A percentile compares a stretch with the other conserved stretches of the same genome.
Evolutionary conservation across 2,797 vertebrate species (phyloP).

Genomic region (Chrysolophus pictus): DNA sequence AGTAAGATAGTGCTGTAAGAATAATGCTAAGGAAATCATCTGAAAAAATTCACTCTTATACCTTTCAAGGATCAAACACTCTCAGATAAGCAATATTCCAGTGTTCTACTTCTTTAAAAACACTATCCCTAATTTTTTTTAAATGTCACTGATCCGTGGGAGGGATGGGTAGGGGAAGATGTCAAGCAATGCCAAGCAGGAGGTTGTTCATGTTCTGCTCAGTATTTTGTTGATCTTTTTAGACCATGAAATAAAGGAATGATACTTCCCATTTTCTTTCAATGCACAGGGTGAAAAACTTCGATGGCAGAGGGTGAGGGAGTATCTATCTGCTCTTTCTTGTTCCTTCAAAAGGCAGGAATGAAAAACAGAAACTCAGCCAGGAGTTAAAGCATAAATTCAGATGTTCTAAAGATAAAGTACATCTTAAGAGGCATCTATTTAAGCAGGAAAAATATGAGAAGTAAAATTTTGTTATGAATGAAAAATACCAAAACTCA

Average conservation of each 20-base stretch:
- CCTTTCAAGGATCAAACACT: not conserved
- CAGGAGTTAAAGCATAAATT: conserved; percentile 20
- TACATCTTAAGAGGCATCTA: not conserved
- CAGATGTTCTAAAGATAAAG: not conserved
- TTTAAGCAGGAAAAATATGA: not conserved
- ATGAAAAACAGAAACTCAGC: not conserved
- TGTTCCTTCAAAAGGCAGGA: conserved; percentile 6
- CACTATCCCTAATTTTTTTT: not conserved
- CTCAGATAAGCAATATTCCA: not conserved
- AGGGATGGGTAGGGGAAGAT: not conserved
- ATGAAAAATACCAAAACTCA: not conserved
- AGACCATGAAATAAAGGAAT: conserved; percentile 18
- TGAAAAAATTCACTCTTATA: not conserved
- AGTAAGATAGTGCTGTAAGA: not conserved
- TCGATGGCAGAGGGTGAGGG: conserved; percentile 24
- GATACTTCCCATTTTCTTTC: conserved; percentile 20
- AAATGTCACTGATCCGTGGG: not conserved
- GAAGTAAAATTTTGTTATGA: not conserved
- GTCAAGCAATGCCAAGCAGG: conserved; percentile 13
- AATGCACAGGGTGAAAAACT: conserved; percentile 18
- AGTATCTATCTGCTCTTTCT: not conserved
- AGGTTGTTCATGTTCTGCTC: conserved; percentile 25
- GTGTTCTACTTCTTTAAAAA: not conserved
- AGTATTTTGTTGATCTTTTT: conserved; percentile 43
- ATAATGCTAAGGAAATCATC: not conserved